Conservation (phyloP, 2,113 vertebrate species). For the Caretta caretta region DNA sequence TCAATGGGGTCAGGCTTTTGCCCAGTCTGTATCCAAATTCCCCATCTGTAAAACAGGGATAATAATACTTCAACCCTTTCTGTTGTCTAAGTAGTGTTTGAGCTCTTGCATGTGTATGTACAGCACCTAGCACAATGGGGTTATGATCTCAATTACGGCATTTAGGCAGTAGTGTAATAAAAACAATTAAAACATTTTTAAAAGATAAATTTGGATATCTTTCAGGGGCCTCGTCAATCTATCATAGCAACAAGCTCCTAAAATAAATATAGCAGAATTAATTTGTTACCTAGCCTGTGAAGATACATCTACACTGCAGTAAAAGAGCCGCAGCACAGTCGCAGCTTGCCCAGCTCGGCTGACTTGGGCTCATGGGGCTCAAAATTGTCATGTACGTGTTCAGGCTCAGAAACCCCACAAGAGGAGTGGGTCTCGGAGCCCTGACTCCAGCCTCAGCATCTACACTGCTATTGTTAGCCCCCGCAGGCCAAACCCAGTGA, state of each 20-base stretch:
- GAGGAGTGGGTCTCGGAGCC: neutral
- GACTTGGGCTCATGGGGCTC: neutral
- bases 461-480: neutral
- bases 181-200: neutral
- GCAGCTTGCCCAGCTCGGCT: neutral
- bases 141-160: neutral
- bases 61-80: neutral
- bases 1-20: neutral
- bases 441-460: neutral
- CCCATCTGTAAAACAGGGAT: neutral
- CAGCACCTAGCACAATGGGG: neutral
- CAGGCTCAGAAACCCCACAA: neutral
- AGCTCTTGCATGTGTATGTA: rapidly evolving
- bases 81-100: neutral
- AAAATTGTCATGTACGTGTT: neutral
- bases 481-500: neutral
- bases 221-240: conserved; percentile 6
- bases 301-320: neutral
- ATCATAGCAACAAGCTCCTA: neutral
- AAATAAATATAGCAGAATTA: conserved; percentile 14
- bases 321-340: neutral
- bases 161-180: neutral
- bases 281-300: conserved; percentile 45
- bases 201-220: neutral
- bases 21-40: rapidly evolving